Conservation (phyloP, 2,113 vertebrate genomes). For the Hippocampus abdominalis region DNA sequence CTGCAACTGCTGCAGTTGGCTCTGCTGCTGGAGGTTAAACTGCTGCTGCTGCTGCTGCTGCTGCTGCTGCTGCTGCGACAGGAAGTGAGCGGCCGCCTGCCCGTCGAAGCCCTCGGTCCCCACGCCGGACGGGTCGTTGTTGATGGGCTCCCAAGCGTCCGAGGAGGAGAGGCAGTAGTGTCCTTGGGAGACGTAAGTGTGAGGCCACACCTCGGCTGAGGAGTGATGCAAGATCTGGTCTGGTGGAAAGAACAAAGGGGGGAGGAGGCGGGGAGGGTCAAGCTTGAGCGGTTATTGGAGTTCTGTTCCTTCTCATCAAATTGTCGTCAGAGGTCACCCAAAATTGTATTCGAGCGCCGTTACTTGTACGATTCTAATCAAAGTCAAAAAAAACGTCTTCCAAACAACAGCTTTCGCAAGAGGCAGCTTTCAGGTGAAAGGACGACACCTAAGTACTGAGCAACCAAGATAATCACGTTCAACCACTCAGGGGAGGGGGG, state of each 20-base stretch:
- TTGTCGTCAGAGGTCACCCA: too few relatives aligned
- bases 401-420: too few relatives aligned
- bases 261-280: too few relatives aligned
- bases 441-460: too few relatives aligned
- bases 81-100: constrained; percentile 62
- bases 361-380: too few relatives aligned
- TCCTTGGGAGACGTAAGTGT: constrained; percentile 95
- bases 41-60: constrained; percentile 61
- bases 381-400: too few relatives aligned
- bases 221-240: constrained; percentile 87
- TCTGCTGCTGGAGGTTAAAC: constrained; percentile 71
- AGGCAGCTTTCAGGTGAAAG: too few relatives aligned
- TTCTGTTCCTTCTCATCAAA: too few relatives aligned
- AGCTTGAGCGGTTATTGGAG: too few relatives aligned
- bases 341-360: too few relatives aligned
- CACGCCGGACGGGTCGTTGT: constrained; percentile 86
- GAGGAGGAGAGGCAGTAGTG: constrained; percentile 97
- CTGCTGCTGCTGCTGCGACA: constrained; percentile 69
- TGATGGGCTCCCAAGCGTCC: constrained; percentile 91
- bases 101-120: constrained; percentile 68
- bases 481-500: too few relatives aligned
- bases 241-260: constrained; percentile 23
- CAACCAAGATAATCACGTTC: too few relatives aligned
- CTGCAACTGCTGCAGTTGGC: constrained; percentile 75
- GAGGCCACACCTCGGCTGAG: constrained; percentile 91